These are phyloP conservation scores for Chromobotia macracanthus DNA, from an alignment of 2,797 vertebrate species.

Conservation along the genomic window DNA sequence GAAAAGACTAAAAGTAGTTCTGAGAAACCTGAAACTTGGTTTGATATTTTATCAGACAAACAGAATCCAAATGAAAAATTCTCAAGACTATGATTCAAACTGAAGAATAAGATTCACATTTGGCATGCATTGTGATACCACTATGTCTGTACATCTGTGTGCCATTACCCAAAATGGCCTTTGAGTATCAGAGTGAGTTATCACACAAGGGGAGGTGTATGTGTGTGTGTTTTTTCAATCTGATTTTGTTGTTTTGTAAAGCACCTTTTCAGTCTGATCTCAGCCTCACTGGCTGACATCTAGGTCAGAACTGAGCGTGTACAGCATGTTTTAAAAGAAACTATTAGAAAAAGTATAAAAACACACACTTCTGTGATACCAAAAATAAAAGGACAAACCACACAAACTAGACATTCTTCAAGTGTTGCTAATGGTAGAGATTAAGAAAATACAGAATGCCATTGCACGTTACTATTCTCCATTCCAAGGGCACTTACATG, in stretches of 20 bases:
- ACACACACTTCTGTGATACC: not conserved
- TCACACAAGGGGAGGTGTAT: not conserved
- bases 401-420: not conserved
- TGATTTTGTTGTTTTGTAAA: slow-evolving; percentile 18
- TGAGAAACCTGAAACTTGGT: no score
- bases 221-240: not conserved
- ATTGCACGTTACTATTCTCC: not conserved
- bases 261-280: slow-evolving; percentile 23
- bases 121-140: not conserved
- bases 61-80: not conserved
- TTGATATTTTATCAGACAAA: not conserved
- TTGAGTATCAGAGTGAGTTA: not conserved
- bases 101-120: no score
- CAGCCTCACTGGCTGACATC: slow-evolving; percentile 40
- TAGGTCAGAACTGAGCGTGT: slow-evolving; percentile 44
- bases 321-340: slow-evolving; percentile 28
- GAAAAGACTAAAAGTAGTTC: no score
- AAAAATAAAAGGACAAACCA: not conserved
- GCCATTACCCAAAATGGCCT: not conserved
- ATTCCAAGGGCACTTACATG: not conserved
- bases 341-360: not conserved
- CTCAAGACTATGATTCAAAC: not conserved
- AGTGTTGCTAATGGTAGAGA: not conserved
- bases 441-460: not conserved
- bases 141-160: slow-evolving; percentile 1